Base-by-base conservation (phyloP, 2,888 invertebrate species). In the Nomada flava region DNA sequence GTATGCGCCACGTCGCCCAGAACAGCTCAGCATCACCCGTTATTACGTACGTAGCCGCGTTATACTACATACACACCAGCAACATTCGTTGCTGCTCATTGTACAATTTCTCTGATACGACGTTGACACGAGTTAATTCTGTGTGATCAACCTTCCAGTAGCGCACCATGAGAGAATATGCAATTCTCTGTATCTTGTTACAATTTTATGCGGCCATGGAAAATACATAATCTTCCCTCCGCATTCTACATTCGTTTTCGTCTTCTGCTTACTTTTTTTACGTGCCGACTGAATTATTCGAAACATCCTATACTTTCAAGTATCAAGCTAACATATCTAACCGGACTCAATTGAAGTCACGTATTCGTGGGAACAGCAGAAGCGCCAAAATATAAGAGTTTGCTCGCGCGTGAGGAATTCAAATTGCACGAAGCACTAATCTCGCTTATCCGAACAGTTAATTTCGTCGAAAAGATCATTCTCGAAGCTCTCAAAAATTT, bases 1-100 rank as follows among this genome's bases (percentile, higher is more conserved):
- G 87, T 91, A 91, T 91, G 91, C 91, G 79, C 86, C 79, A 79
- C 86, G 86, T 89, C 90, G 89, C 81, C 81, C 85, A 68, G 86
- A 83, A 87, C 72, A 63, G 83, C 79, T 85, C 85, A 82, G 81
- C 85, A 82, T 86, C 74, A 68, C 36, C 82, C 70, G 82, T 82
- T 86, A 85, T 87, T 77, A 84, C 82, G 74, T 75, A 83, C 75
- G 74, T 82, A 85, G 79, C 76, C 74, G 71, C 74, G 70, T 87
- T 84, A 75, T 59, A 76, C 29, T 44, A 68, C 70, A 50, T 18
- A 55, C 52, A 52, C 36, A 23, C 63, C 53, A n/a, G 63, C 59
- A 50, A 50, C 57, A 50, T 55, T 59, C 59, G 36, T 59, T 44
- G 60, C 55, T 71, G 50, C 71, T 64, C 70, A 13, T 42, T 55